Base-by-base conservation (phyloP, 2,113 vertebrate species). In the Atrichornis clamosus region DNA sequence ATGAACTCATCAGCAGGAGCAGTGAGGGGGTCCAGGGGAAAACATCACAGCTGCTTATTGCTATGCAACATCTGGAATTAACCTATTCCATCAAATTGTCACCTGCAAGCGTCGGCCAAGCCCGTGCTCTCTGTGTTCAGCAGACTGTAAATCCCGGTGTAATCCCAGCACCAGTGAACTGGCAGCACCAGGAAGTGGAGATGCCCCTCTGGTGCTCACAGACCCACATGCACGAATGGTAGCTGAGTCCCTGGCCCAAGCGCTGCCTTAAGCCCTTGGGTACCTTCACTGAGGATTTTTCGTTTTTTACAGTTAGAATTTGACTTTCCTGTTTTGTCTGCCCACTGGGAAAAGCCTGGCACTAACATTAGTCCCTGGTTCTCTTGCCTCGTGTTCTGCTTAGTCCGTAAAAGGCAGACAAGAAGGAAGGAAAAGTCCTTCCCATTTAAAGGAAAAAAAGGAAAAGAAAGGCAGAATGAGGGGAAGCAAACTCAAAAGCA, bases 171-270 rank as follows among this genome's bases (percentile, higher is more conserved):
- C 49, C 6, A 6, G 44, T 0, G 15, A 68, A 23, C 46, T 41
- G 5, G 67, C 47, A 37, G 68, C 52, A 11, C 41, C 42, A 1
- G 4, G 49, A 13, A 14, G 7, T 2, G 17, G 64, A 70, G 37
- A 18, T 15, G 55, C 27, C 52, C 24, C 53, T 1, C 27, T 16
- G n/a, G 3, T 22, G 26, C 81, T 84, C 60, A 6, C 22, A 41
- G 18, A 17, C 1, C 56, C 75, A 15, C 12, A 5, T 0, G 0
- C 22, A 3, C 19, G 2, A 3, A 2, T 4, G 10, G 47, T 0
- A 56, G 72, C 22, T 14, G 37, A 24, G 27, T 8, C 6, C 13
- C 64, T 18, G 30, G 12, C 50, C 64, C 52, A 6, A 39, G 92
- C 1, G 1, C 47, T 64, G 35, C 64, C 44, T 52, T 9, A 15